Evolutionary conservation across 2,113 vertebrate species (phyloP).

Genomic region (Toxostoma redivivum): DNA sequence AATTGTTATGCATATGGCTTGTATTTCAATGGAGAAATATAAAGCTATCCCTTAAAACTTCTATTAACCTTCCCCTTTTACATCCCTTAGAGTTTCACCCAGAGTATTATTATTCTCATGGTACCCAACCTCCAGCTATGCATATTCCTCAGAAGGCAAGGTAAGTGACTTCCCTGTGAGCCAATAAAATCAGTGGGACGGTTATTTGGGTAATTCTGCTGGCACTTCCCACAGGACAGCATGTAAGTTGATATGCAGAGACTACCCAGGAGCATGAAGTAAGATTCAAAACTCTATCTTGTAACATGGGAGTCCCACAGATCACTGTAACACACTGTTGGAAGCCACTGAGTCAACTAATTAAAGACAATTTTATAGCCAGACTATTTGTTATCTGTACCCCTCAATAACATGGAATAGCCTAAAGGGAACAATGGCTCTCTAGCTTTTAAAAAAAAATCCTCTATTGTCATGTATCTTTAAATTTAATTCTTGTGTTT

Average conservation of each 20-base stretch:
- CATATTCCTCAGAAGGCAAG: conserved; percentile 54
- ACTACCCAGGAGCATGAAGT: conserved; percentile 18
- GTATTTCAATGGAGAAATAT: not conserved
- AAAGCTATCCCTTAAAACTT: conserved; percentile 25
- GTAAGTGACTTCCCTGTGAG: conserved; percentile 27
- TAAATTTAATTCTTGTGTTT: not conserved
- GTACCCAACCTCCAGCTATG: conserved; percentile 54
- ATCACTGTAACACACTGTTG: not conserved
- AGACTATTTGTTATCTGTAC: conserved; percentile 4
- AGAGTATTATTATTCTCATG: conserved; percentile 52
- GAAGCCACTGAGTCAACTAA: conserved; percentile 50
- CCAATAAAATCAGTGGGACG: conserved; percentile 64
- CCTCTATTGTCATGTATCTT: not conserved
- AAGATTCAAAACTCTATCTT: conserved; percentile 12
- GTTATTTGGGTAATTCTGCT: conserved; percentile 47
- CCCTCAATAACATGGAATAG: not conserved
- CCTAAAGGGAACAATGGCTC: not conserved
- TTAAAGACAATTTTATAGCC: conserved; percentile 47
- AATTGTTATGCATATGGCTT: not conserved
- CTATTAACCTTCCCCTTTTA: conserved; percentile 36
- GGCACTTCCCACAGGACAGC: conserved; percentile 46
- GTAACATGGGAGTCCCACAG: conserved; percentile 14
- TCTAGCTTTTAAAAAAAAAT: not conserved
- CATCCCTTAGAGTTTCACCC: conserved; percentile 55
- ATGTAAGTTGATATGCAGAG: not conserved